Percentiles rank a stretch among this genome's conserved stretches.
Evolutionary conservation across 2,888 invertebrate species (phyloP).

Genomic region (Anthophora plumipes): DNA sequence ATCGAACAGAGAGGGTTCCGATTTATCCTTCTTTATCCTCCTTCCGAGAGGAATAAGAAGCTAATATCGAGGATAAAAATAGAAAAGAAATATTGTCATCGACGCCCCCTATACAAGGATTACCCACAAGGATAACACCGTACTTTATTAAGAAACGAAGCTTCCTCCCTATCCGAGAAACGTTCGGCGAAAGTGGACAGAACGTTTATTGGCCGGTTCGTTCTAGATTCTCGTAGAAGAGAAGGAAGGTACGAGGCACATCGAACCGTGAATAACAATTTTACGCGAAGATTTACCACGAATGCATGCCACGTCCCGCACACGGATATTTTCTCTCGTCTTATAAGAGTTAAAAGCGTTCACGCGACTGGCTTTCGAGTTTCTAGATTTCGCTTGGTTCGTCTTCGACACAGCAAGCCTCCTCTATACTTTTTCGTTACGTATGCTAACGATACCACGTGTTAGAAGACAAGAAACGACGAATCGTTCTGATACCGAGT

Average conservation of each 20-base stretch:
- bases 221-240: neutral
- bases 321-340: constrained; percentile 8
- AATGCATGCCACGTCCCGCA: constrained; percentile 46
- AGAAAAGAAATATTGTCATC: neutral
- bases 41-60: too few species aligned
- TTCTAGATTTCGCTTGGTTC: constrained; percentile 5
- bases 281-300: constrained; percentile 29
- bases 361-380: constrained; percentile 51
- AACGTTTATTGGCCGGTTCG: constrained; percentile 12
- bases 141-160: neutral
- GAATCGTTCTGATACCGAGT: neutral
- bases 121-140: neutral
- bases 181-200: constrained; percentile 10
- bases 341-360: constrained; percentile 32
- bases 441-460: constrained; percentile 6
- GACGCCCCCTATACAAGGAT: neutral
- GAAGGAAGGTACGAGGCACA: neutral
- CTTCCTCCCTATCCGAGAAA: neutral
- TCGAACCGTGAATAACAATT: constrained; percentile 49
- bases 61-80: neutral
- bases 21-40: too few species aligned
- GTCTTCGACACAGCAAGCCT: neutral
- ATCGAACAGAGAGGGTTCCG: too few species aligned
- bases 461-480: neutral
- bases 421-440: neutral